Evolutionary conservation across 2,113 vertebrate species (phyloP).

Genomic region (Herpailurus yagouaroundi): DNA sequence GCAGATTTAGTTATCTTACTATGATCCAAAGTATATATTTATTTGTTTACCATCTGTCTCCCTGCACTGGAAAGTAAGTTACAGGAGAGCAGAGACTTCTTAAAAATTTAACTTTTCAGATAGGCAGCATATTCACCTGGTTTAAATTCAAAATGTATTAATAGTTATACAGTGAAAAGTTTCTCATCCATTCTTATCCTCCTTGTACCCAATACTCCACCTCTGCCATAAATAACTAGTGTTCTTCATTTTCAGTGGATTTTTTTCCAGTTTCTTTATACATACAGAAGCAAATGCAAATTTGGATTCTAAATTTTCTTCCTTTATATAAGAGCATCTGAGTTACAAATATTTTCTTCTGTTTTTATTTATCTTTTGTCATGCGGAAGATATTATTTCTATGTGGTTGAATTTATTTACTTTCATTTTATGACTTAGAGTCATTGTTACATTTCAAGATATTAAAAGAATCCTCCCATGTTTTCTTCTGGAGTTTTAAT

Average conservation of each 20-base stretch:
- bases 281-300: not conserved
- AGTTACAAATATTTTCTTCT: conserved; percentile 1
- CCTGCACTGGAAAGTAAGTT: conserved; percentile 16
- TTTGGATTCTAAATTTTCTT: not conserved
- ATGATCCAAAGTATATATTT: not conserved
- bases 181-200: not conserved
- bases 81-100: not conserved
- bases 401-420: not conserved
- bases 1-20: conserved; percentile 36
- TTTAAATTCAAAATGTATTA: not conserved
- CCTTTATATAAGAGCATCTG: conserved; percentile 10
- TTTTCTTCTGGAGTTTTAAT: conserved; percentile 6
- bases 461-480: not conserved
- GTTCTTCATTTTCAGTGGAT: conserved; percentile 8
- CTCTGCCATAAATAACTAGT: not conserved
- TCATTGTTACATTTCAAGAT: conserved; percentile 5
- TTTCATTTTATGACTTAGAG: conserved; percentile 26
- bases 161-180: not conserved
- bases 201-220: not conserved
- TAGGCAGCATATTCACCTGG: not conserved
- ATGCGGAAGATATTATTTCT: conserved; percentile 3
- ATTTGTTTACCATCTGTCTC: not conserved
- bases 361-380: conserved; percentile 7
- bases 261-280: not conserved
- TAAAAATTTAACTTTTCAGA: conserved; percentile 13